Base-by-base conservation (phyloP, 1,140 invertebrate genomes). In the Gryllus bimaculatus region DNA sequence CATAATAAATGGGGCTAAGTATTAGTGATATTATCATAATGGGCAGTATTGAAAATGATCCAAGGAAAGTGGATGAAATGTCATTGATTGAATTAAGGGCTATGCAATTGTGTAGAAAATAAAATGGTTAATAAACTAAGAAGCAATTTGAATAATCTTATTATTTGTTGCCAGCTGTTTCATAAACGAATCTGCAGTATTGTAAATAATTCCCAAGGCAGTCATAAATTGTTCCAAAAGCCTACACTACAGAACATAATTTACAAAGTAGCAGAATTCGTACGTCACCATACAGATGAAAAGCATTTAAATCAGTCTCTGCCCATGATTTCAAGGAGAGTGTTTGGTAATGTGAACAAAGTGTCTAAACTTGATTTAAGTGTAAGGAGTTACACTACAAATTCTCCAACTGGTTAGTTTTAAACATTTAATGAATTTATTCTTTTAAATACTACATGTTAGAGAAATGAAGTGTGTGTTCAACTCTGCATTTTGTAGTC, bases 381-480 rank as follows among this genome's bases (percentile, higher is more conserved):
- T 8, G 81, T 84, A n/a, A 81, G 81, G 39, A 83, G 83, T 77
- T 84, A 84, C 54, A 80, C n/a, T 48, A 77, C 47, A 48, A 15
- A 79, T n/a, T 12, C 10, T 8, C 13, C 0, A 66, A 66, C 2
- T 10, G 54, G 54, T 66, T 13, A 66, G 26, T 39, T 39, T 39
- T 39, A 39, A 39, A 39, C 26, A 39, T 39, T 39, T 39, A 39
- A 39, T 39, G 26, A 5, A 39, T 39, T 39, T 39, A 39, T 39
- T 5, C 26, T 39, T 39, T 39, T 39, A 39, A 39, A 39, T 39
- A 1, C 26, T 39, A 39, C 26, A 39, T n/a, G n/a, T 39, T 39
- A 39, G 26, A 39, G 26, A 39, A 39, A 39, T 39, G 1, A 39
- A 39, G 26, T 39, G 26, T 39, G 26, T 39, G 26, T 5, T 39